Conservation (phyloP, 2,888 invertebrate species). For the Aphodius sticticus region DNA sequence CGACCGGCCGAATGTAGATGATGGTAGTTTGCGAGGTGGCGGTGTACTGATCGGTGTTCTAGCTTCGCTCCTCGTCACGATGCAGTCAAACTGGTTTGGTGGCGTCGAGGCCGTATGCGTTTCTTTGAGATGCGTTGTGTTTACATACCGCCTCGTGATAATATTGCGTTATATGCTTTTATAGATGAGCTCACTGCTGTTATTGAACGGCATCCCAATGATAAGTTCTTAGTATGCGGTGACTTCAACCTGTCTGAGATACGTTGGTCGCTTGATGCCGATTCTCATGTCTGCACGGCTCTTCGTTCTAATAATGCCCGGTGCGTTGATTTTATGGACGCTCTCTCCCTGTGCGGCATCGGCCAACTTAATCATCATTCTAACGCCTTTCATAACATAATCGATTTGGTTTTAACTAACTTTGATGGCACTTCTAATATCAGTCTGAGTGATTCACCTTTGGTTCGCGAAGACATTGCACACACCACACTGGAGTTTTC, state of each 20-base stretch:
- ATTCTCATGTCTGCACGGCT: background rate
- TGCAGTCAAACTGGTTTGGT: background rate
- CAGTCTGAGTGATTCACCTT: too few species aligned
- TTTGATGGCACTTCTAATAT: too few species aligned
- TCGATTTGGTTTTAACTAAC: too few species aligned
- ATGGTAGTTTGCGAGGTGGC: background rate
- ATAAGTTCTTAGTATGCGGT: background rate
- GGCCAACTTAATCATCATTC: too few species aligned
- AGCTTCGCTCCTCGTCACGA: background rate
- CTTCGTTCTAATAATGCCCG: background rate
- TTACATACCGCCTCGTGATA: constrained; percentile 6
- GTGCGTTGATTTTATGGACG: background rate
- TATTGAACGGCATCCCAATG: background rate
- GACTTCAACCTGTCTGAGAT: background rate
- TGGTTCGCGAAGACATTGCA: too few species aligned
- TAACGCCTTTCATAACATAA: too few species aligned
- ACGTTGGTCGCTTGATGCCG: background rate
- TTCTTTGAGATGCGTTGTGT: constrained; percentile 5
- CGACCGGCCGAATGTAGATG: background rate
- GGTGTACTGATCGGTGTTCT: constrained; percentile 13
- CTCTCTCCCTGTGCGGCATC: background rate
- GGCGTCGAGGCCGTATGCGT: constrained; percentile 14
- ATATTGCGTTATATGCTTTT: background rate
- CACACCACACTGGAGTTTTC: too few species aligned
- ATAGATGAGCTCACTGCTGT: background rate